Conservation (phyloP, 2,888 invertebrate genomes). For the Plebejus argus region DNA sequence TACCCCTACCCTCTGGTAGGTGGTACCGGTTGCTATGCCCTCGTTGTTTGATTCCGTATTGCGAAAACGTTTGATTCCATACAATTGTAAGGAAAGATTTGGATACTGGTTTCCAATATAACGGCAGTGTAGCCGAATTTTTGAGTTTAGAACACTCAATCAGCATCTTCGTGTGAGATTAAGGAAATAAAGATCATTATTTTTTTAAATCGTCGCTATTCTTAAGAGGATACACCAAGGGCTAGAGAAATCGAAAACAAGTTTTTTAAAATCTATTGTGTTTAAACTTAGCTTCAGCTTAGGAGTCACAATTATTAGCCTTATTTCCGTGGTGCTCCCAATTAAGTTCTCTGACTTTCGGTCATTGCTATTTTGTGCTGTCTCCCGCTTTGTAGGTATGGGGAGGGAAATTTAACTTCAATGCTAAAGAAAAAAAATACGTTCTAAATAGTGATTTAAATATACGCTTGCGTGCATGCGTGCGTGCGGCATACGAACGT, state of each 20-base stretch:
- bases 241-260: too few species aligned
- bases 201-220: not conserved
- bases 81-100: slow-evolving; percentile 28
- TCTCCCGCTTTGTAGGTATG: too few species aligned
- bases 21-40: slow-evolving; percentile 68
- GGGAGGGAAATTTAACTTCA: not conserved
- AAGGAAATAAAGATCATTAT: not conserved
- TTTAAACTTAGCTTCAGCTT: too few species aligned
- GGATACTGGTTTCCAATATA: slow-evolving; percentile 11
- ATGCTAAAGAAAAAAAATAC: not conserved
- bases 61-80: slow-evolving; percentile 50
- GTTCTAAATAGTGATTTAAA: not conserved
- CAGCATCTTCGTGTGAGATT: not conserved
- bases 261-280: too few species aligned
- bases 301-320: too few species aligned
- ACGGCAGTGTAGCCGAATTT: slow-evolving; percentile 9
- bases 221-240: too few species aligned
- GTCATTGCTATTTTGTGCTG: too few species aligned
- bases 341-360: too few species aligned
- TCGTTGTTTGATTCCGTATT: slow-evolving; percentile 66
- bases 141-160: not conserved
- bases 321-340: too few species aligned
- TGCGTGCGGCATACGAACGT: not conserved
- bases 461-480: not conserved
- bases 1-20: slow-evolving; percentile 43